Evolutionary conservation across 1,140 invertebrate species (phyloP).

Genomic region (Drosophila cardini): DNA sequence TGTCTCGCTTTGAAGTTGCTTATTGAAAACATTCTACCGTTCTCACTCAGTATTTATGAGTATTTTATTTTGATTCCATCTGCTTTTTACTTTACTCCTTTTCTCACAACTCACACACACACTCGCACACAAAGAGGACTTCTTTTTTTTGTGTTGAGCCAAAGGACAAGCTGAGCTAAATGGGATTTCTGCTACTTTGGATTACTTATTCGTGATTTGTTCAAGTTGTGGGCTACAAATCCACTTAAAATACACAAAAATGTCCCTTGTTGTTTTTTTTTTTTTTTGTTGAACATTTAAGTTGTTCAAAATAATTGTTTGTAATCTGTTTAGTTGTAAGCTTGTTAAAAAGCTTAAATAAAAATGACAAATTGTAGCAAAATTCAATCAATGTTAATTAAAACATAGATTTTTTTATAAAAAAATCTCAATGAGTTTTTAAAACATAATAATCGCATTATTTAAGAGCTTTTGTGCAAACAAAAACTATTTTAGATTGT

Average conservation of each 20-base stretch:
- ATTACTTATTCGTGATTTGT: constrained; percentile 23
- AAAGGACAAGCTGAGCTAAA: constrained; percentile 28
- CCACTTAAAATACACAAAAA: background rate
- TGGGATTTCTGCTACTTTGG: constrained; percentile 12
- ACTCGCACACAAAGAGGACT: background rate
- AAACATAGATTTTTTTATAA: background rate
- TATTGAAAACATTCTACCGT: constrained; percentile 22
- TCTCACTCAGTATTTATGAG: constrained; percentile 60
- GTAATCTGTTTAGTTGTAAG: background rate
- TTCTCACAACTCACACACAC: background rate
- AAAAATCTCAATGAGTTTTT: no score
- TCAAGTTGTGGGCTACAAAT: constrained; percentile 5
- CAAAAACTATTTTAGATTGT: no score
- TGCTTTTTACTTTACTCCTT: constrained; percentile 22
- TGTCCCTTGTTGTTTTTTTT: background rate
- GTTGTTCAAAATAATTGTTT: constrained; percentile 1
- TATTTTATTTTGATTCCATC: constrained; percentile 70
- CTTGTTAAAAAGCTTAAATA: background rate
- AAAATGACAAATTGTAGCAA: background rate
- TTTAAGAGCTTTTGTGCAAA: no score
- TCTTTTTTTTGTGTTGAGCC: background rate
- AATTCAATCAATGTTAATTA: background rate
- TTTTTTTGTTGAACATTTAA: background rate
- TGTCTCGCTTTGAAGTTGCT: constrained; percentile 36
- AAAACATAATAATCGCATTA: no score